phyloP scores from a whole-genome alignment of 2,797 vertebrate species.

The Phrynocephalus guinanensis region DNA sequence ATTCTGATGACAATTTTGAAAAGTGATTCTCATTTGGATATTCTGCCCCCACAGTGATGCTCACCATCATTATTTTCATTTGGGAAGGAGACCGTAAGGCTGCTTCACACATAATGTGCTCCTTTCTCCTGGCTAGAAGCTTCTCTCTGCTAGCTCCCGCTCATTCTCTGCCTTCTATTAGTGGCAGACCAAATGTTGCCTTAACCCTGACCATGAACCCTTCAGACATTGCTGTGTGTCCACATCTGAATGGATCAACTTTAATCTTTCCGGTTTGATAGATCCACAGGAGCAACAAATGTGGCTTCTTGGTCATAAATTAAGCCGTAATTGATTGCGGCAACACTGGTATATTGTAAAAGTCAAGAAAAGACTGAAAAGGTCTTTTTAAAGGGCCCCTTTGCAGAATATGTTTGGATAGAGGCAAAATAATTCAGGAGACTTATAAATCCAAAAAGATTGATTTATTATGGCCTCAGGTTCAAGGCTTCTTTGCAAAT shows the following conservation, averaged over 20 bases:
- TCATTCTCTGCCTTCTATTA: not conserved
- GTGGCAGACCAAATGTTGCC: slow-evolving; percentile 41
- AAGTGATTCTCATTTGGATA: not conserved
- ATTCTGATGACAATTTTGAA: not conserved
- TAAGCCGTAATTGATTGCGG: slow-evolving; percentile 70
- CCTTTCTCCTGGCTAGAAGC: slow-evolving; percentile 1
- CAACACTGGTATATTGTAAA: slow-evolving; percentile 73
- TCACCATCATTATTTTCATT: not conserved
- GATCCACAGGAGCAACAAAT: slow-evolving; percentile 58
- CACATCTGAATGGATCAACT: slow-evolving; percentile 65
- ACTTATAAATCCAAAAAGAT: slow-evolving; percentile 61
- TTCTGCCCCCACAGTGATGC: not conserved
- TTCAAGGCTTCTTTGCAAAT: slow-evolving; percentile 68
- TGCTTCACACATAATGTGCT: not conserved
- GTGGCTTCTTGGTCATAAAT: slow-evolving; percentile 72
- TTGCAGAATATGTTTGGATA: slow-evolving; percentile 71
- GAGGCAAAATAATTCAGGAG: slow-evolving; percentile 69
- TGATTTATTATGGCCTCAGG: slow-evolving; percentile 73
- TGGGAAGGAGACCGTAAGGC: not conserved
- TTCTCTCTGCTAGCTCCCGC: not conserved
- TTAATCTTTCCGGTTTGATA: slow-evolving; percentile 70
- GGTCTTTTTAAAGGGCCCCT: slow-evolving; percentile 65
- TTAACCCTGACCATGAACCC: slow-evolving; percentile 64
- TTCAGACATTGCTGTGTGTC: slow-evolving; percentile 65
- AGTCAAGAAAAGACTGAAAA: slow-evolving; percentile 69